Evolutionary conservation across 2,888 invertebrate species (phyloP).

Genomic region (Cryptus viduatorius): DNA sequence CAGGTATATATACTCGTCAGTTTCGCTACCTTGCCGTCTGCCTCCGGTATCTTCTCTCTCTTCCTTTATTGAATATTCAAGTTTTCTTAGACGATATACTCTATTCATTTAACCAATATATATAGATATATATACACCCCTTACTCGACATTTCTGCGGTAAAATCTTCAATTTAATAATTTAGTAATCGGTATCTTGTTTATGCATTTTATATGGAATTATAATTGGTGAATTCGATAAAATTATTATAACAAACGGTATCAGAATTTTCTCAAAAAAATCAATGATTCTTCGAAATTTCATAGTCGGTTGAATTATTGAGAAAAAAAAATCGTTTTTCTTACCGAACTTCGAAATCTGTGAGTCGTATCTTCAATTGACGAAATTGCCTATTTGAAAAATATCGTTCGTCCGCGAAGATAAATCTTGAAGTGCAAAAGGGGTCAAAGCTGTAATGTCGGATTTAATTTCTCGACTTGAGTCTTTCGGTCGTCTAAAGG

Average conservation of each 20-base stretch:
- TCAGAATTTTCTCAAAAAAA: no score
- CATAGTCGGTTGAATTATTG: no score
- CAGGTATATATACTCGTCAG: constrained; percentile 7
- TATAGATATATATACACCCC: neutral
- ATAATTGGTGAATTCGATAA: no score
- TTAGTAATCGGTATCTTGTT: no score
- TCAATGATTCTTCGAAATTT: no score
- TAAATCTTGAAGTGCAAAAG: constrained; percentile 1
- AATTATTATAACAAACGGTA: no score
- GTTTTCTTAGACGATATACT: constrained; percentile 42
- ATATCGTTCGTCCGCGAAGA: neutral
- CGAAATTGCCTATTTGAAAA: neutral
- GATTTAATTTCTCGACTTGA: constrained; percentile 15
- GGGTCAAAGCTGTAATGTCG: constrained; percentile 23
- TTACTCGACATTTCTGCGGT: neutral
- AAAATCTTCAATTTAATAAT: neutral
- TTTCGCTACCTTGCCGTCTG: constrained; percentile 29
- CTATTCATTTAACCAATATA: neutral
- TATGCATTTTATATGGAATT: neutral
- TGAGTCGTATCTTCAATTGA: neutral
- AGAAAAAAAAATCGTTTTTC: no score
- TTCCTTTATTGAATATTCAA: constrained; percentile 61
- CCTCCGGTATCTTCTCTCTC: constrained; percentile 26
- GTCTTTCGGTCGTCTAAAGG: constrained; percentile 30
- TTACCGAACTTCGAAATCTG: no score